Base-by-base conservation (phyloP, 2,113 vertebrate species). In the Chamaea fasciata region DNA sequence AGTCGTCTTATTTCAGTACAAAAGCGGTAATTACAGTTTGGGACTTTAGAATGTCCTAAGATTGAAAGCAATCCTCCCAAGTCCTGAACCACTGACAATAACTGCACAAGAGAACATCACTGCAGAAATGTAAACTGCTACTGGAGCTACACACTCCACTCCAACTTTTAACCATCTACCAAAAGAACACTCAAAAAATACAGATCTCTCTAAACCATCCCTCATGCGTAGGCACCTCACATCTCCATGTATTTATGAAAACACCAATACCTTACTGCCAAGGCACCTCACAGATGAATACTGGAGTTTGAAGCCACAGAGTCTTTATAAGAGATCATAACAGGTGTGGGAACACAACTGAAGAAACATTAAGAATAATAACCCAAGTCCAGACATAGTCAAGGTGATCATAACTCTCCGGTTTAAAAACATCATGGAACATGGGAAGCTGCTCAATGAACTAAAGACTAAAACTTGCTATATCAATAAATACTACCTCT, bases 291-390 rank as follows among this genome's bases (percentile, higher is more conserved):
- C 37, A 14, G n/a, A 42, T 20, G 31, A 87, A 67, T 6, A 33
- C 9, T 24, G 14, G 13, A 33, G 7, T 13, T 44, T 59, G 8
- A 70, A 81, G 33, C 35, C 12, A 26, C 14, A 50, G 46, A 68
- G 35, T 52, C 37, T 74, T 64, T 63, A 15, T 10, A 67, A 49
- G n/a, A 77, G 17, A 92, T 44, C 21, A 4, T 21, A 94, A 46
- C 17, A 79, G 63, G 15, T 5, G 0, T 35, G 27, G 63, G 33
- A 95, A 82, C 0, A 0, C 12, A 57, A 47, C 37, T 88, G 50
- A 85, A 73, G 71, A 85, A 79, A 80, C 1, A 0, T 62, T 26
- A 83, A 62, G 46, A 50, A 26, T 13, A 68, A 15, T 3, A 67
- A 55, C n/a, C 15, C 35, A 65, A 28, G 33, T 41, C 39, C 60